phyloP scores from a whole-genome alignment of 2,888 invertebrate genomes.

The Diplazon laetatorius region DNA sequence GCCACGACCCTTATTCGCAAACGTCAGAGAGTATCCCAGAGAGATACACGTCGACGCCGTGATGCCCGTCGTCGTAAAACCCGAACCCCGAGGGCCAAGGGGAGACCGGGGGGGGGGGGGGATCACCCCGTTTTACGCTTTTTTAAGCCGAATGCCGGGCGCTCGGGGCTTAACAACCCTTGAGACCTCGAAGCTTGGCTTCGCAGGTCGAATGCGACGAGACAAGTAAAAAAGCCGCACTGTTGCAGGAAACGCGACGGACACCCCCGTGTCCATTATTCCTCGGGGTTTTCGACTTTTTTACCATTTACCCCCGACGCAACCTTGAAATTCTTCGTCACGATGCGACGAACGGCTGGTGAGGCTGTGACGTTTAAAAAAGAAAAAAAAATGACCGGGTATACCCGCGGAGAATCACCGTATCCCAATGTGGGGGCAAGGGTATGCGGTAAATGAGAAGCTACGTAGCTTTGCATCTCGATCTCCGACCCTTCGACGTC shows the following conservation, averaged over 20 bases:
- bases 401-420: conserved; percentile 45
- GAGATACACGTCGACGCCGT: conserved; percentile 15
- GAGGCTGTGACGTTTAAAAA: conserved; percentile 16
- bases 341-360: conserved; percentile 56
- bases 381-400: conserved; percentile 30
- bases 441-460: conserved; percentile 56
- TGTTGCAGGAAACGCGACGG: conserved; percentile 80
- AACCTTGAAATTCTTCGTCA: conserved; percentile 78
- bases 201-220: conserved; percentile 56
- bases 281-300: conserved; percentile 65
- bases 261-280: conserved; percentile 72
- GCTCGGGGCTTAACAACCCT: conserved; percentile 78
- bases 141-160: conserved; percentile 69
- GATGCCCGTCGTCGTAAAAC: conserved; percentile 60
- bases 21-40: conserved; percentile 39
- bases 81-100: conserved; percentile 41
- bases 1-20: conserved; percentile 42
- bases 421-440: conserved; percentile 49
- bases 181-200: conserved; percentile 71
- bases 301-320: conserved; percentile 68
- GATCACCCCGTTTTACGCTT: conserved; percentile 79
- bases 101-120: too few species aligned
- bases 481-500: conserved; percentile 68
- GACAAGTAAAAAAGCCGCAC: conserved; percentile 75
- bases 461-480: conserved; percentile 32